Percentiles rank a stretch among this genome's conserved stretches.
phyloP scores from a whole-genome alignment of 53 echinoderm and acorn worm species.

The Echinometra lucunter region DNA sequence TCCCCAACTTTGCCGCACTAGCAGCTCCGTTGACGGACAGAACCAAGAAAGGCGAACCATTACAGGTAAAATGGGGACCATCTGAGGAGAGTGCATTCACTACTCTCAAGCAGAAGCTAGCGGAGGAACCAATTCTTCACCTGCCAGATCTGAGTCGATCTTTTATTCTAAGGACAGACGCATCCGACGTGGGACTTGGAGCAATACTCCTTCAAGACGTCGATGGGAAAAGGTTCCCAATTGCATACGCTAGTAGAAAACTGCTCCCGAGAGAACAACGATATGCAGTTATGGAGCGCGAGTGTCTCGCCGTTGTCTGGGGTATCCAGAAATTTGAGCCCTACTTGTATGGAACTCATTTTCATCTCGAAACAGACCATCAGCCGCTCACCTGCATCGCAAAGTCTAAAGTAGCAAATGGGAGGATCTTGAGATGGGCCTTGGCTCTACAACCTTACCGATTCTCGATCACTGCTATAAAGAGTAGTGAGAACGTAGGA shows the following conservation, averaged over 20 bases:
- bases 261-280: slow-evolving; percentile 19
- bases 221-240: slow-evolving; percentile 12
- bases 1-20: slow-evolving; percentile 59
- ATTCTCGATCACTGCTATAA: slow-evolving; percentile 33
- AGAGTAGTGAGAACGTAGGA: slow-evolving; percentile 50
- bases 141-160: not conserved
- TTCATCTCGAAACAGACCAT: slow-evolving; percentile 52
- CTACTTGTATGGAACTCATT: no score
- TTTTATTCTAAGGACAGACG: not conserved
- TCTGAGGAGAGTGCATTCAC: not conserved
- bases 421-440: not conserved
- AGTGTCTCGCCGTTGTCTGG: no score
- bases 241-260: slow-evolving; percentile 53
- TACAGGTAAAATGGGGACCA: not conserved
- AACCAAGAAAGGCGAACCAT: not conserved
- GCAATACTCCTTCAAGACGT: not conserved
- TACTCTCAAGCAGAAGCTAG: not conserved
- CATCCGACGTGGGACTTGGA: not conserved
- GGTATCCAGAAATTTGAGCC: no score
- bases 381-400: slow-evolving; percentile 19
- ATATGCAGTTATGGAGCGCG: slow-evolving; percentile 51
- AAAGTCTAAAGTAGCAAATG: not conserved
- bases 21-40: slow-evolving; percentile 52
- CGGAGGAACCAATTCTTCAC: not conserved
- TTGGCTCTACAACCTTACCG: slow-evolving; percentile 4